Conservation (phyloP, 2,797 vertebrate genomes). For the Bovichtus diacanthus region DNA sequence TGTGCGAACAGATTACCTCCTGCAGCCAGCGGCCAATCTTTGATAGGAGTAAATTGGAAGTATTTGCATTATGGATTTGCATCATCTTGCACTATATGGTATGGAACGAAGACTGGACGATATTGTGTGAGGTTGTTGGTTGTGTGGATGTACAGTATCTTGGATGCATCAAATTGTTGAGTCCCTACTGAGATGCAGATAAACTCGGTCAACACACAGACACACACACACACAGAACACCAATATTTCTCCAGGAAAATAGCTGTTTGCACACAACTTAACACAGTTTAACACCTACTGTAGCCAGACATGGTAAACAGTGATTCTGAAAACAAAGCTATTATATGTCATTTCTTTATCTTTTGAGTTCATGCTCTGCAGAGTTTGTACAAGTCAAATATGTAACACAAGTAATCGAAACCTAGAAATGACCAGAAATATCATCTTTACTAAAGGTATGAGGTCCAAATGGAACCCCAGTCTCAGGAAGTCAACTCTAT, state of each 20-base stretch:
- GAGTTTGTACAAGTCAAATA: not conserved
- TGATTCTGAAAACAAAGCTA: not conserved
- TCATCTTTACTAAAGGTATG: constrained; percentile 1
- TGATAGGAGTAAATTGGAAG: not conserved
- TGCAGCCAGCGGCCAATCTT: not conserved
- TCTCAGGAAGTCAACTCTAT: constrained; percentile 17
- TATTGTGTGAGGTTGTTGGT: not conserved
- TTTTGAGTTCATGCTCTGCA: not conserved
- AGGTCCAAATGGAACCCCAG: constrained; percentile 17
- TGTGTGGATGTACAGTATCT: no score
- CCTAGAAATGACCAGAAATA: constrained; percentile 3
- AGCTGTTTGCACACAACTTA: not conserved
- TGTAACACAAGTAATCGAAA: constrained; percentile 9
- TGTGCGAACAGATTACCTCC: not conserved
- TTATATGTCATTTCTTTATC: not conserved
- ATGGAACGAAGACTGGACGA: not conserved
- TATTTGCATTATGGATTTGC: not conserved
- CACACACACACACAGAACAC: not conserved
- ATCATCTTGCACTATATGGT: not conserved
- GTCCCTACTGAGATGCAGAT: no score
- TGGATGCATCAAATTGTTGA: no score
- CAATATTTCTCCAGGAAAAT: not conserved
- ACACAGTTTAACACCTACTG: not conserved
- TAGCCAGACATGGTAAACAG: not conserved
- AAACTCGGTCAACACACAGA: no score